Evolutionary conservation across 2,888 invertebrate genomes (phyloP), one percentile per base, ranked within the genome.

Genomic region (Heteropelma amictum): DNA sequence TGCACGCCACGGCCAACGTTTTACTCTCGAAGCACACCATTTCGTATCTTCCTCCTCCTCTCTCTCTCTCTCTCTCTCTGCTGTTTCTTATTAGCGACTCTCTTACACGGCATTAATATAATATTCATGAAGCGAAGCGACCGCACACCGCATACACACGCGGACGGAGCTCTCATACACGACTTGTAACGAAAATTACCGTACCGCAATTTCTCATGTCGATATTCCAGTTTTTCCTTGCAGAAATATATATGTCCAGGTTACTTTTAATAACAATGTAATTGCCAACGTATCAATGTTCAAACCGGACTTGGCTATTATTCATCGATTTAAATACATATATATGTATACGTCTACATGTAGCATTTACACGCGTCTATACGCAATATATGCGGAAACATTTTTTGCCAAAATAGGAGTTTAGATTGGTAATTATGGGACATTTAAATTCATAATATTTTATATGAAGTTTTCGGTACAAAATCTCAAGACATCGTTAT

Each of bases 1-100:
- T 80, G 83, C 82, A 82, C 82, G 82, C 80, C 80, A 83, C 72
- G 58, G 65, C 82, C 74, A 81, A 78, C 82, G 83, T 81, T 84
- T 84, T 83, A 73, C 80, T 81, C 80, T 69, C 74, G 64, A 60
- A 67, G 42, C 73, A 45, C 60, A 64, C 67, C 60, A 53, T 74
- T 74, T 53, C 47, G 28, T 40, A 45, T 69, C 33, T 26, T 45
- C 28, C 28, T 14, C 23, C n/a, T 19, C n/a, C 26, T 8, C 19
- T 19, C n/a, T 28, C 17, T 10, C 14, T 6, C 56, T 38, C 33
- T 30, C 5, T 38, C 21, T 19, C 8, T 12, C 28, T 23, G n/a
- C 14, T 23, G 3, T 3, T 10, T 6, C 49, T 12, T 7, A 7
- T 7, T 26, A 8, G 3, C 28, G 17, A 17, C 28, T 58, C 61